Evolutionary conservation across 2,113 vertebrate genomes (phyloP).

Genomic region (Hippocampus guttulatus): DNA sequence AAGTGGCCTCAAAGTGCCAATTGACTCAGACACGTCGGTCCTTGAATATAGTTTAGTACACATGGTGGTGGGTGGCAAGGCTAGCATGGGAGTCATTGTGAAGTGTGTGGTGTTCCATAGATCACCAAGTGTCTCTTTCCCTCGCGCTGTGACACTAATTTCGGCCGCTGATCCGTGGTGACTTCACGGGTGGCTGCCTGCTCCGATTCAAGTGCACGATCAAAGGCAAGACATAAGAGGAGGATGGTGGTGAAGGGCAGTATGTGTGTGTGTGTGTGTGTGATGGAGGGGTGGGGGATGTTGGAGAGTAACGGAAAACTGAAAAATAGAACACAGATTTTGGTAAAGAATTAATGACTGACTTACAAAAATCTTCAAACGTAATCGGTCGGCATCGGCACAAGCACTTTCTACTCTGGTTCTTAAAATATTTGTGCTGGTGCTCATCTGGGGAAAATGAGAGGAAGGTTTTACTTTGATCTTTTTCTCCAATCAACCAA

Average conservation of each 20-base stretch:
- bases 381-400: slow-evolving; percentile 12
- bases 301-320: slow-evolving; percentile 13
- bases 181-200: slow-evolving; percentile 57
- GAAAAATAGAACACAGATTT: slow-evolving; percentile 2
- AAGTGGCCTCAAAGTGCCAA: slow-evolving; percentile 49
- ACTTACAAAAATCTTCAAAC: neutral
- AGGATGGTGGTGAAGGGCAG: slow-evolving; percentile 8
- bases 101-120: slow-evolving; percentile 36
- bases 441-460: neutral
- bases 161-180: slow-evolving; percentile 51
- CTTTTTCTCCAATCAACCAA: neutral
- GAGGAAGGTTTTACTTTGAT: neutral
- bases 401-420: slow-evolving; percentile 4
- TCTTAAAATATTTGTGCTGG: slow-evolving; percentile 1
- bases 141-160: slow-evolving; percentile 58
- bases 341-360: neutral
- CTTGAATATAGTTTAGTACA: slow-evolving; percentile 26
- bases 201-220: slow-evolving; percentile 48
- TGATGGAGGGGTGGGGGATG: neutral
- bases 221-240: slow-evolving; percentile 37
- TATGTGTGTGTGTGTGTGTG: no score
- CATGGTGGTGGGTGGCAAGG: slow-evolving; percentile 34
- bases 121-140: slow-evolving; percentile 53
- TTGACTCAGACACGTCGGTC: slow-evolving; percentile 49
- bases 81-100: slow-evolving; percentile 51